Conservation (phyloP, 2,888 invertebrate genomes). For the Rambutsinella grinnellia region DNA sequence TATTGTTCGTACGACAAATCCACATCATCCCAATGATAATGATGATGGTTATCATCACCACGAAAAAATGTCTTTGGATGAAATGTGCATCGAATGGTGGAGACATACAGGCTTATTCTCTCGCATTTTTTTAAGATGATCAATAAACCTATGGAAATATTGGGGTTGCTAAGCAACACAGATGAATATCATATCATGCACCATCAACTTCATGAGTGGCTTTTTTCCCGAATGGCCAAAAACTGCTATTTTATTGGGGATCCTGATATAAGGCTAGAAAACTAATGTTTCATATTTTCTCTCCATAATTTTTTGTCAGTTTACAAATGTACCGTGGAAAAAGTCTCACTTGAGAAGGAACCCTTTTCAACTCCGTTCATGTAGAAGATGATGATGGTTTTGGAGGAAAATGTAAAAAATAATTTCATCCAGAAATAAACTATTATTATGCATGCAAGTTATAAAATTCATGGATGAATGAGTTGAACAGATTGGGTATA, state of each 20-base stretch:
- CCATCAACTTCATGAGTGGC: conserved; percentile 48
- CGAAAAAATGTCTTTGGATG: too few relatives aligned
- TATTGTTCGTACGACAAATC: not conserved
- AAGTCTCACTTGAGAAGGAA: conserved; percentile 10
- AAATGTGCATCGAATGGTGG: too few relatives aligned
- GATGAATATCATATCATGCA: conserved; percentile 32
- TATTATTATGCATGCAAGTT: not conserved
- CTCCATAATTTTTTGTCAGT: conserved; percentile 21
- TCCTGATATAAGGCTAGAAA: conserved; percentile 1
- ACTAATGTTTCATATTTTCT: not conserved
- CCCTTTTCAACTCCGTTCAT: conserved; percentile 32
- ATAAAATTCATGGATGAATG: conserved; percentile 14
- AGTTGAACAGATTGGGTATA: conserved; percentile 2
- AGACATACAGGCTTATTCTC: too few relatives aligned
- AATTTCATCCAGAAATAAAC: not conserved
- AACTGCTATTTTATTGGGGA: not conserved
- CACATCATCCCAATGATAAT: conserved; percentile 7
- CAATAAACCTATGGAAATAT: too few relatives aligned
- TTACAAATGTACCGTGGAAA: conserved; percentile 26
- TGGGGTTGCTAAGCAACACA: too few relatives aligned
- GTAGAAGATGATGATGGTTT: conserved; percentile 24
- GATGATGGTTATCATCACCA: not conserved
- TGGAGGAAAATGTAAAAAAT: not conserved
- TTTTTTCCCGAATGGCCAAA: not conserved
- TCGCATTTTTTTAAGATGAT: too few relatives aligned